A percentile compares a stretch with the other conserved stretches of the same genome.
These are phyloP conservation scores for Sturnira hondurensis DNA, from an alignment of 2,113 vertebrate species.

Conservation along the genomic window DNA sequence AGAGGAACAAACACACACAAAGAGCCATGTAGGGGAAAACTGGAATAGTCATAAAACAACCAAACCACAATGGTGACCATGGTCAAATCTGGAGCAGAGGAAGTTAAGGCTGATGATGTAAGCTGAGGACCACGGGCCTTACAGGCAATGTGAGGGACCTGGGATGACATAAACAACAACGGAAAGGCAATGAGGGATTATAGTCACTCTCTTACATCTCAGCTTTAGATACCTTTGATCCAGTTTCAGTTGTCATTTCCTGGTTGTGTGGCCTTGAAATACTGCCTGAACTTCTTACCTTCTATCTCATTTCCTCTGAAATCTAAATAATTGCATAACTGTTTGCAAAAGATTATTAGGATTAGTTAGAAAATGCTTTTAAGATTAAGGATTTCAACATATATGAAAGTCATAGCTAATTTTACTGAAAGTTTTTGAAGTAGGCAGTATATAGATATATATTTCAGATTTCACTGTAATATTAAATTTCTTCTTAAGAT, in stretches of 20 bases:
- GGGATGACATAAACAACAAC: background rate
- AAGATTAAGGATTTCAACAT: background rate
- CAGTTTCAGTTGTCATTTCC: background rate
- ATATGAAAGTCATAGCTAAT: background rate
- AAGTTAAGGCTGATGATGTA: background rate
- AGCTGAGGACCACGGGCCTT: background rate
- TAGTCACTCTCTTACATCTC: background rate
- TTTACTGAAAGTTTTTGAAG: background rate
- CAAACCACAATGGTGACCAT: background rate
- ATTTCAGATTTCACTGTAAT: background rate
- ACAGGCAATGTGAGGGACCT: background rate
- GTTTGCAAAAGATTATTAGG: background rate
- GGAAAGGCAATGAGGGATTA: background rate
- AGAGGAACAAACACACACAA: background rate
- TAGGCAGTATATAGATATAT: background rate
- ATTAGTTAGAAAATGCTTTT: background rate
- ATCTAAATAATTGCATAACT: background rate
- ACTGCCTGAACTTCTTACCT: background rate
- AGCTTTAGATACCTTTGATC: background rate
- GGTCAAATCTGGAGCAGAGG: background rate
- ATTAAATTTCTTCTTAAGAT: too few species aligned
- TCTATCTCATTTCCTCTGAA: background rate
- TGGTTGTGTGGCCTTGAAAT: background rate
- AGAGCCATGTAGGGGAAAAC: background rate
- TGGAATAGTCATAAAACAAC: background rate